Evolutionary conservation across 1,140 invertebrate genomes (phyloP), one percentile per base, ranked within the genome.

Genomic region (Melipona quadrifasciata): DNA sequence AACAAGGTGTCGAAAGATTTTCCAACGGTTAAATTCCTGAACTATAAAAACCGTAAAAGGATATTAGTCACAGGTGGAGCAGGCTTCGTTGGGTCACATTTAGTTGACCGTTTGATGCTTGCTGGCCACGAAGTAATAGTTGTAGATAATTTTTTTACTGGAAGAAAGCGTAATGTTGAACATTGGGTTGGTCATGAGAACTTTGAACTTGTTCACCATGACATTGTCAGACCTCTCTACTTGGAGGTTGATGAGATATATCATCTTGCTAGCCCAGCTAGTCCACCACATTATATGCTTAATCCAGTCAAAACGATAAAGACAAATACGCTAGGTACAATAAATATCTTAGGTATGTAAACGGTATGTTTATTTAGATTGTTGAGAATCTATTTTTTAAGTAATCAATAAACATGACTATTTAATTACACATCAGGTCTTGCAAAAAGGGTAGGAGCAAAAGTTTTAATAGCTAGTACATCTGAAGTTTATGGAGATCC

Each of bases 251-350:
- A 99, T 95, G 98, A 99, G 95, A 99, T 99, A 92, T 99, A 99
- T 95, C 99, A 99, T 95, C 95, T 99, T 88, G 99, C 99, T 3
- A 99, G 98, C 92, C 99, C 99, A 53, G 99, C 99, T 8, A 99
- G 98, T 91, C 99, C 99, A 70, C 99, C 99, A 3, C 99, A 99
- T 95, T 99, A 99, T 92, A 99, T 99, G 99, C 97, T 98, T 90
- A 99, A 99, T 96, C 99, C 99, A 58, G 99, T 99, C 0, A 99
- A 99, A 95, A 99, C 99, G 31, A 99, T 99, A 81, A 99, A 99
- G 94, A 99, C 99, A 3, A 99, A 99, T 94, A 99, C 99, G 27
- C 96, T 99, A 88, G 99, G 99, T 61, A 99, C 99, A n/a, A 99
- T 99, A 87, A 99, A 99, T 95, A 98, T 99, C 96, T 95, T 99